Conservation (phyloP, 2,888 invertebrate species). For the Molanna angustata region DNA sequence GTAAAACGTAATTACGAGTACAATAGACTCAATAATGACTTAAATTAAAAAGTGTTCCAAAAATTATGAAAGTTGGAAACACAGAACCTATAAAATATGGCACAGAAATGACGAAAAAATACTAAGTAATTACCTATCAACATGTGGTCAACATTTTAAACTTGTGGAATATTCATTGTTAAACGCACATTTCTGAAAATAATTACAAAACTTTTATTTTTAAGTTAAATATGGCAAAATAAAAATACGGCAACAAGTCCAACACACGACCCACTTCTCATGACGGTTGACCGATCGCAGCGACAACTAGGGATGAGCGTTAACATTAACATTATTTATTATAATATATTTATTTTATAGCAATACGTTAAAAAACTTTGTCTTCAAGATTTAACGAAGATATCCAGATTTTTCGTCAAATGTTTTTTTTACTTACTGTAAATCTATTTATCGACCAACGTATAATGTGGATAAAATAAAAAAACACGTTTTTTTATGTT, state of each 20-base stretch:
- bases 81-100: conserved; percentile 27
- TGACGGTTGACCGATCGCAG: conserved; percentile 23
- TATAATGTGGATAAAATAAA: too few species aligned
- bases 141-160: conserved; percentile 18
- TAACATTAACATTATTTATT: too few species aligned
- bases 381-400: too few species aligned
- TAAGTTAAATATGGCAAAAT: conserved; percentile 28
- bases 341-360: too few species aligned
- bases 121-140: conserved; percentile 17
- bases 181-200: conserved; percentile 10
- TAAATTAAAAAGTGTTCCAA: conserved; percentile 8
- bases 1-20: conserved; percentile 3
- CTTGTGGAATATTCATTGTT: conserved; percentile 13
- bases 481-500: too few species aligned
- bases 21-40: background rate
- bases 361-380: too few species aligned
- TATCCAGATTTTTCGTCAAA: too few species aligned
- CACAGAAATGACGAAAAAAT: conserved; percentile 17
- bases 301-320: conserved; percentile 23
- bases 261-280: conserved; percentile 28
- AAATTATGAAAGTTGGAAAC: conserved; percentile 26
- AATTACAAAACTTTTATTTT: conserved; percentile 14
- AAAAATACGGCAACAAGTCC: conserved; percentile 29
- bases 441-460: too few species aligned
- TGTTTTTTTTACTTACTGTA: too few species aligned